Evolutionary conservation across 2,797 vertebrate genomes (phyloP).

Genomic region (Paratrypauchen microcephalus): DNA sequence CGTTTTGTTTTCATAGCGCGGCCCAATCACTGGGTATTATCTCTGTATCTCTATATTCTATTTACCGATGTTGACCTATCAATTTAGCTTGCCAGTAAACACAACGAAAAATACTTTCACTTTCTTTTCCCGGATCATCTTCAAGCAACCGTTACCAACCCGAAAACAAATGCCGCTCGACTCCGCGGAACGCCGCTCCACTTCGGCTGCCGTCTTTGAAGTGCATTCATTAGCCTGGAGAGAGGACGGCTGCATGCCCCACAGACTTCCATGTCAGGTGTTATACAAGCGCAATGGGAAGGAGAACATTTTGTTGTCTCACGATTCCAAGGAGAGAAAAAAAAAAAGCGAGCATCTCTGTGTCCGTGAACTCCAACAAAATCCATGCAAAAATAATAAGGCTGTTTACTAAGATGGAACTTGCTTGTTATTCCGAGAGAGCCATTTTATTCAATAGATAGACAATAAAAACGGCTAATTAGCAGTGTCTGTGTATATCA

Average conservation of each 20-base stretch:
- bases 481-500: background rate
- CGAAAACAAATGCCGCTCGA: no score
- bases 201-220: conserved; percentile 28
- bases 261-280: conserved; percentile 20
- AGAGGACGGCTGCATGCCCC: conserved; percentile 2
- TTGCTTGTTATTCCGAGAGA: background rate
- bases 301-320: background rate
- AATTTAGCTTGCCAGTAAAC: no score
- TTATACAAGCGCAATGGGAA: background rate
- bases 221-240: conserved; percentile 44
- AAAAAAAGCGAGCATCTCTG: background rate
- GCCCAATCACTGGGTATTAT: no score
- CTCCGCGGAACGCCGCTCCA: conserved; percentile 6
- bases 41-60: no score
- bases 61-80: no score
- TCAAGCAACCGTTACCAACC: background rate
- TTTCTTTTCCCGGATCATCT: background rate
- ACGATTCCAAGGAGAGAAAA: conserved; percentile 7
- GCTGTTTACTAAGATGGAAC: conserved; percentile 20
- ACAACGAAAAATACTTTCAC: no score
- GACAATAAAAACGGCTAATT: conserved; percentile 11
- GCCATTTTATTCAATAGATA: conserved; percentile 14
- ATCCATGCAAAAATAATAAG: conserved; percentile 13
- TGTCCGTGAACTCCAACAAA: conserved; percentile 17
- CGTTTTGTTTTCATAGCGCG: no score